phyloP scores from a whole-genome alignment of 2,888 invertebrate genomes.

The Colletes collaris region DNA sequence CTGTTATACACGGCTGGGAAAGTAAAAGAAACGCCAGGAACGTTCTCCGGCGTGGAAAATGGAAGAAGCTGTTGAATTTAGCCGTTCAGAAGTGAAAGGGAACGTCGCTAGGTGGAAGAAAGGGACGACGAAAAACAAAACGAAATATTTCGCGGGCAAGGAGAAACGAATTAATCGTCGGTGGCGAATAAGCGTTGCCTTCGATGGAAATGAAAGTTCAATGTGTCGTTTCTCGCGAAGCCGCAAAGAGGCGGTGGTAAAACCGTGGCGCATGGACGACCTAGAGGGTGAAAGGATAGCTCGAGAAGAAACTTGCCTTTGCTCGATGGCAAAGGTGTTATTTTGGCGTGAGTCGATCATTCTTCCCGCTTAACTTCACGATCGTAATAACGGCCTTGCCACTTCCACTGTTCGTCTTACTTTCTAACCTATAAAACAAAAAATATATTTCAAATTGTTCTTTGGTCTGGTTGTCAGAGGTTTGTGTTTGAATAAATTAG shows the following conservation, averaged over 20 bases:
- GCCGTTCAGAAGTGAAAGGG: slow-evolving; percentile 58
- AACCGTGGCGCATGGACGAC: not conserved
- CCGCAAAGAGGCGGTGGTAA: not conserved
- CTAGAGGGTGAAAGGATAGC: slow-evolving; percentile 34
- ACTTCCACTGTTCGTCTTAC: not conserved
- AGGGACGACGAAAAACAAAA: slow-evolving; percentile 36
- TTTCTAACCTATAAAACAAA: too few species aligned
- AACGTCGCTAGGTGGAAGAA: slow-evolving; percentile 36
- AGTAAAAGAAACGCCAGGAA: slow-evolving; percentile 24
- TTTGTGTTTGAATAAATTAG: too few species aligned
- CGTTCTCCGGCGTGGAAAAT: slow-evolving; percentile 39
- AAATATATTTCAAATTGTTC: too few species aligned
- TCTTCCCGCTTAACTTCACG: slow-evolving; percentile 2
- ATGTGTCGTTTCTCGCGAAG: slow-evolving; percentile 20
- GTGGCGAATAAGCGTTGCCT: slow-evolving; percentile 26
- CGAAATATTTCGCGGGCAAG: slow-evolving; percentile 25
- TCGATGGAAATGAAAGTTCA: slow-evolving; percentile 62
- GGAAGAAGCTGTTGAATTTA: slow-evolving; percentile 8
- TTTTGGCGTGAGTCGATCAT: not conserved
- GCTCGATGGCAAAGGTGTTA: slow-evolving; percentile 8
- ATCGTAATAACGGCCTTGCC: not conserved
- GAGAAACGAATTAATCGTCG: slow-evolving; percentile 65
- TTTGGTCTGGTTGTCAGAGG: too few species aligned
- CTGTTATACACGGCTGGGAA: too few species aligned
- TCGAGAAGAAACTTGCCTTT: not conserved